Evolutionary conservation across 2,888 invertebrate species (phyloP), one percentile per base, ranked within the genome.

Genomic region (Gymnocheta viridis): DNA sequence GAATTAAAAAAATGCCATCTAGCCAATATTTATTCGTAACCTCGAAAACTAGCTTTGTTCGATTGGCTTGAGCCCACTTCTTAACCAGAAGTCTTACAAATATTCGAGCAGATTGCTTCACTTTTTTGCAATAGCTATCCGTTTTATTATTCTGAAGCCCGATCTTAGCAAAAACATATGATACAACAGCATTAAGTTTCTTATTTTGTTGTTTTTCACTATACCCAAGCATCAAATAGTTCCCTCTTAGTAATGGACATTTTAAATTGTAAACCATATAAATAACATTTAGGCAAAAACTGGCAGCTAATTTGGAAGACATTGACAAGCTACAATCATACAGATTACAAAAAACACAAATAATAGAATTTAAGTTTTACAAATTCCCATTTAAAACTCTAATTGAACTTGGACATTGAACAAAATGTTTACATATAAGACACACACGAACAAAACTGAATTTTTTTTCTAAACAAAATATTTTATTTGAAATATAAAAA

Each of bases 301-400:
- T 49, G 49, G 22, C 49, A 49, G 22, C 49, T 49, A n/a, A n/a
- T n/a, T n/a, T n/a, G n/a, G n/a, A n/a, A n/a, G n/a, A n/a, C n/a
- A n/a, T n/a, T n/a, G n/a, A 49, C 49, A 49, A 49, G 49, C 49
- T 49, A 47, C 19, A 17, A 49, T 49, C 49, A 24, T 49, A 49
- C 22, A 49, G 49, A 12, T 24, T 49, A 12, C 22, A 49, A 49
- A 44, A 22, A 49, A 29, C 49, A 24, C 22, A 49, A 49, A 24
- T 49, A 22, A 49, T 10, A 22, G 49, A 49, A 49, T 49, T 22
- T 22, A 24, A 49, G 49, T 47, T 47, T 47, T 17, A 9, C 19
- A 19, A 47, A 47, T 47, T 47, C 19, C 47, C 47, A 47, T 47
- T 22, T 49, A 22, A 49, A 49, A 12, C 12, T 49, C 49, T 49